Conservation (phyloP, 2,113 vertebrate species). For the human region DNA sequence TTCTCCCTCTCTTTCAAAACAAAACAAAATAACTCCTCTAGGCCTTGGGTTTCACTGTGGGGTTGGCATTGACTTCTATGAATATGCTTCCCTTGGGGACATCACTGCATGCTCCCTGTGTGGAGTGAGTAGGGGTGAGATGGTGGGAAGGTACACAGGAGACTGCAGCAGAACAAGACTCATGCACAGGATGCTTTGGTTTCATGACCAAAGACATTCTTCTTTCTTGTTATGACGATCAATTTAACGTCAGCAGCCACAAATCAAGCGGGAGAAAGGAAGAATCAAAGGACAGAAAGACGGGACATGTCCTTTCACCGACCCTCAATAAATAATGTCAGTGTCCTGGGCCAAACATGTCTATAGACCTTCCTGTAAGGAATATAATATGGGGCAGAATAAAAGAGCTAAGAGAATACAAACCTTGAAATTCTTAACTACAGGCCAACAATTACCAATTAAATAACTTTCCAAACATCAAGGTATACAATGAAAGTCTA, state of each 20-base stretch:
- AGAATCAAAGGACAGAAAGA: not conserved
- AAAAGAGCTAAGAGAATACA: not conserved
- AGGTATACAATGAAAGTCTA: not conserved
- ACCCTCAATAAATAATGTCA: not conserved
- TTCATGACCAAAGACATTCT: not conserved
- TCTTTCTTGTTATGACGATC: not conserved
- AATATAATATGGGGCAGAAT: not conserved
- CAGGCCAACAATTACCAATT: not conserved
- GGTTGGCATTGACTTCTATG: not conserved
- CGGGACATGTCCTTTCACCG: not conserved
- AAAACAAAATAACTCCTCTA: not conserved
- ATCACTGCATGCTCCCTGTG: not conserved
- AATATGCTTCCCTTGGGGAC: not conserved
- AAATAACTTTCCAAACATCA: not conserved
- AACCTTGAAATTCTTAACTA: not conserved
- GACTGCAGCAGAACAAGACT: not conserved
- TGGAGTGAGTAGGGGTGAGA: not conserved
- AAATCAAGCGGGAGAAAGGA: not conserved
- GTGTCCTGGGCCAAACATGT: not conserved
- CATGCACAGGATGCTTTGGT: not conserved
- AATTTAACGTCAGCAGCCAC: not conserved
- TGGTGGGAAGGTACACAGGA: not conserved
- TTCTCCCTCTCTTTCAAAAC: not conserved
- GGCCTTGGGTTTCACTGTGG: not conserved
- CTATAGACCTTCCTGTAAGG: not conserved